Conservation (phyloP, 2,888 invertebrate species). For the Leptopilina myrica region DNA sequence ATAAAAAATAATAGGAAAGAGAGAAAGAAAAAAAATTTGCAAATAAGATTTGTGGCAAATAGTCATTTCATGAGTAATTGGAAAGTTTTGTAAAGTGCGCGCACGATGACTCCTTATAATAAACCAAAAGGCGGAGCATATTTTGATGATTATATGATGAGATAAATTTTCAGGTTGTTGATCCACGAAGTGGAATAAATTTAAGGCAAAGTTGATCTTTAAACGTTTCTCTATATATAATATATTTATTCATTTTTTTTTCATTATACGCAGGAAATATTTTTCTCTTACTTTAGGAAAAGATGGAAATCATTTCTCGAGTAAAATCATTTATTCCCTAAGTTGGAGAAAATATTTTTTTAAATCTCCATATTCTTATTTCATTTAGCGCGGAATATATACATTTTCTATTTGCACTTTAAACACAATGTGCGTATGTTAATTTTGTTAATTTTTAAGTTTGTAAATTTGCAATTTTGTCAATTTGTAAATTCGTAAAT, state of each 20-base stretch:
- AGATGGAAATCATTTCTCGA: too few species aligned
- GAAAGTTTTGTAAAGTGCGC: conserved; percentile 23
- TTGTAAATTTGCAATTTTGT: too few species aligned
- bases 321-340: too few species aligned
- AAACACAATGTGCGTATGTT: too few species aligned
- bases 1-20: background rate
- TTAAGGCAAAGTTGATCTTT: background rate
- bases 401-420: too few species aligned
- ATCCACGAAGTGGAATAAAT: conserved; percentile 9
- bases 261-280: background rate
- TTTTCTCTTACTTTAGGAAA: background rate
- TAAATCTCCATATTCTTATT: too few species aligned
- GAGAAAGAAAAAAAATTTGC: too few species aligned
- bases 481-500: too few species aligned
- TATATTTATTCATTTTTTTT: background rate
- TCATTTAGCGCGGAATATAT: too few species aligned
- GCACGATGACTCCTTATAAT: background rate
- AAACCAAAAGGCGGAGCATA: background rate
- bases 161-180: conserved; percentile 20
- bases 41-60: conserved; percentile 22
- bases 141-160: conserved; percentile 1
- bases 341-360: too few species aligned
- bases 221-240: background rate
- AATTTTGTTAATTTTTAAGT: too few species aligned
- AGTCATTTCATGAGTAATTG: conserved; percentile 19